These are phyloP conservation scores for Gordius sp. DNA, from an alignment of 2,888 invertebrate species.

Conservation along the genomic window DNA sequence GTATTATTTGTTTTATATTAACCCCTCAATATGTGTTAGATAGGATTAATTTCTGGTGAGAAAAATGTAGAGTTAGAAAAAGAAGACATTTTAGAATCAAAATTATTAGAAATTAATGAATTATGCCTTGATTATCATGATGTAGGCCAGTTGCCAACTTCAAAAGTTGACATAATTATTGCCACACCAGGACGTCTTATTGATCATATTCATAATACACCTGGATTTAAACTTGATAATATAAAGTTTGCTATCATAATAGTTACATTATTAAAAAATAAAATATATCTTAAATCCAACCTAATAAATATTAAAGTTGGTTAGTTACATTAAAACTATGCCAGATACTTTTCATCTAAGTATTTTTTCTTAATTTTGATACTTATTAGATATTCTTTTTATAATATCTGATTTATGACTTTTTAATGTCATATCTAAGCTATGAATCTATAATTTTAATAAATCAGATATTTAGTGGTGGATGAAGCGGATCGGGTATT, in stretches of 20 bases:
- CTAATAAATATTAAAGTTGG: too few species aligned
- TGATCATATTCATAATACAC: conserved; percentile 1
- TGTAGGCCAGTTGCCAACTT: not conserved
- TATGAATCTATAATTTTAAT: too few species aligned
- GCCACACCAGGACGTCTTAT: not conserved
- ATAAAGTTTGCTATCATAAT: not conserved
- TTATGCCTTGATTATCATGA: not conserved
- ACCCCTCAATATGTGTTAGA: not conserved
- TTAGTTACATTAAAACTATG: too few species aligned
- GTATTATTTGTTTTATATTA: not conserved
- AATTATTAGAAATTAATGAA: not conserved
- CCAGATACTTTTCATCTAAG: too few species aligned
- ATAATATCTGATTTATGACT: too few species aligned
- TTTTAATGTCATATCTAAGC: too few species aligned
- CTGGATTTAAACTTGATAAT: conserved; percentile 2
- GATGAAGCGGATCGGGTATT: conserved; percentile 13
- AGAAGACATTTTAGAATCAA: not conserved
- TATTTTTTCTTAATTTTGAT: too few species aligned
- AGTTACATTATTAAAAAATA: not conserved
- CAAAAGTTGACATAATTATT: conserved; percentile 7
- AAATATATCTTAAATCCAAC: too few species aligned
- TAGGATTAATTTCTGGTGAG: not conserved
- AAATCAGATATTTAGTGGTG: not conserved
- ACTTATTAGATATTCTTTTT: too few species aligned
- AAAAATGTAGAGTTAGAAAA: conserved; percentile 4